phyloP scores from a whole-genome alignment of 92 coral and sea anemone genomes.

The Muricea muricata region DNA sequence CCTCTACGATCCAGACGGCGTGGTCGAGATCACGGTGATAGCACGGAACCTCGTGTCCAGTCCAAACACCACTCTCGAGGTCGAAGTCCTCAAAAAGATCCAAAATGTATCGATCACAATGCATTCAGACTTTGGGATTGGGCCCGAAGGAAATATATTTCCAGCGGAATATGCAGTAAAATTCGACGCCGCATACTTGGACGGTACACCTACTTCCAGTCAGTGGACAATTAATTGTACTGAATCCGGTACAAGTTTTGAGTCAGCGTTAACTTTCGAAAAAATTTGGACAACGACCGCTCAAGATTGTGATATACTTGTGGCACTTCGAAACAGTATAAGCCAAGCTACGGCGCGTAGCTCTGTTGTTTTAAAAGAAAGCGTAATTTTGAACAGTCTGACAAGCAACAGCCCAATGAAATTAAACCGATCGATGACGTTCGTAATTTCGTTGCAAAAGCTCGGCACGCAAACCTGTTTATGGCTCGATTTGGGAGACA shows the following conservation, averaged over 20 bases:
- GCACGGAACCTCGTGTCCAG: slow-evolving; percentile 79
- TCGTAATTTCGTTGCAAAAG: slow-evolving; percentile 62
- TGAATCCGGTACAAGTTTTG: not conserved
- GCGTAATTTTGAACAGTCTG: slow-evolving; percentile 49
- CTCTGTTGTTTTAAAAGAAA: slow-evolving; percentile 14
- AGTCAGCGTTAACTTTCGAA: not conserved
- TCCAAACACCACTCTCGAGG: not conserved
- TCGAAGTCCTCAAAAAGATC: slow-evolving; percentile 70
- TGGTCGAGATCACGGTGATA: slow-evolving; percentile 38
- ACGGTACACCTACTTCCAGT: not conserved
- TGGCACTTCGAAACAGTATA: not conserved
- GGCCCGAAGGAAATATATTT: slow-evolving; percentile 57
- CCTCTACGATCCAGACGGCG: slow-evolving; percentile 27
- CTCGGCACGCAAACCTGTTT: slow-evolving; percentile 77
- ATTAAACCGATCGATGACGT: slow-evolving; percentile 36
- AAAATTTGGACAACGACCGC: not conserved
- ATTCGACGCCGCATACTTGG: slow-evolving; percentile 49
- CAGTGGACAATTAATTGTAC: not conserved
- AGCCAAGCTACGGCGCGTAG: not conserved
- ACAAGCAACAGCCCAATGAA: slow-evolving; percentile 73
- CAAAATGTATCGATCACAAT: slow-evolving; percentile 53
- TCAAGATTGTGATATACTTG: not conserved
- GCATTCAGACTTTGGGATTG: slow-evolving; percentile 53
- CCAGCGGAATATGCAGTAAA: slow-evolving; percentile 73
- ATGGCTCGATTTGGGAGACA: slow-evolving; percentile 67